Evolutionary conservation across 2,113 vertebrate species (phyloP).

Genomic region (Esox niger): DNA sequence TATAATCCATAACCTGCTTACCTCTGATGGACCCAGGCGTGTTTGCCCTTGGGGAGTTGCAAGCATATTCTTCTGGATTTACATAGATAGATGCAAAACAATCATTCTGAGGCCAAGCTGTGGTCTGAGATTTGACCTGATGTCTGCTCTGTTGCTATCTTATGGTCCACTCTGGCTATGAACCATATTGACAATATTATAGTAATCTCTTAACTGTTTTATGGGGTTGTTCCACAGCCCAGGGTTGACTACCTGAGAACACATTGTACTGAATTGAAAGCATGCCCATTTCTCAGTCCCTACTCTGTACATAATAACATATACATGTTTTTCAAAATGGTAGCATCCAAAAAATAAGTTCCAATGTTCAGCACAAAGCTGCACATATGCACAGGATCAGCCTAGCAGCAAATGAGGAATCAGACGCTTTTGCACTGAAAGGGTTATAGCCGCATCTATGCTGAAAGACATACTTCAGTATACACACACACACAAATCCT

Average conservation of each 20-base stretch:
- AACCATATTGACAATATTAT: conserved; percentile 30
- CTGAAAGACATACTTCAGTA: conserved; percentile 72
- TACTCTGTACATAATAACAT: conserved; percentile 23
- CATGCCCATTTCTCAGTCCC: conserved; percentile 18
- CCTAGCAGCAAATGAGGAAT: conserved; percentile 71
- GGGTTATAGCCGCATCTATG: conserved; percentile 74
- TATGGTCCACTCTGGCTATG: conserved; percentile 30
- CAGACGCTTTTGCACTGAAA: conserved; percentile 73
- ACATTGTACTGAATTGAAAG: no score
- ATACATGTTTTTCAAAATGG: conserved; percentile 16
- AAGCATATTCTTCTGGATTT: conserved; percentile 69
- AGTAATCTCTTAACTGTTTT: conserved; percentile 29
- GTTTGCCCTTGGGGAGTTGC: conserved; percentile 54
- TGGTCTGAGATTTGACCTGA: conserved; percentile 42
- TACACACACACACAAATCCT: conserved; percentile 78
- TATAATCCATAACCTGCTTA: conserved; percentile 60
- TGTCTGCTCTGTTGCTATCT: conserved; percentile 31
- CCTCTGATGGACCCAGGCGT: conserved; percentile 34
- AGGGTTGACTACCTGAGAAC: conserved; percentile 8
- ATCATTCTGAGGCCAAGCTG: conserved; percentile 50
- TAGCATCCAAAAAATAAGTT: conserved; percentile 50
- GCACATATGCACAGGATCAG: conserved; percentile 64
- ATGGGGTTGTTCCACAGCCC: conserved; percentile 17
- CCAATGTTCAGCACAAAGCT: conserved; percentile 61
- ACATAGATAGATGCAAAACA: conserved; percentile 63